A percentile compares a stretch with the other conserved stretches of the same genome.
Evolutionary conservation across 1,140 invertebrate genomes (phyloP).

Genomic region (Homarus americanus): DNA sequence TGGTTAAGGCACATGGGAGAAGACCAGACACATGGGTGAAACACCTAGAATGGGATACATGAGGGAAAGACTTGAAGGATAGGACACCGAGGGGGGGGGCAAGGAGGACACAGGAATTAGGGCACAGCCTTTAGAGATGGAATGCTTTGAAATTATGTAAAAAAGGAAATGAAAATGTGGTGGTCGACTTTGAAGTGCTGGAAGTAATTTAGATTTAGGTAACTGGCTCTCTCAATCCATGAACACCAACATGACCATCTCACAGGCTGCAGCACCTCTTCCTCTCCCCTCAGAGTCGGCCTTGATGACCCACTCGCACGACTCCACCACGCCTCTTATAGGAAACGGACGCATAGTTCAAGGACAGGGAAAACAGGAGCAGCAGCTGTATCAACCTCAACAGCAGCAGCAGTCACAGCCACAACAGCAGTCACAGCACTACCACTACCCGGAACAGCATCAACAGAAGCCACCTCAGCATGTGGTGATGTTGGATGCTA

Average conservation of each 20-base stretch:
- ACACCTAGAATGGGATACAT: too few relatives aligned
- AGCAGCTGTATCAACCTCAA: background rate
- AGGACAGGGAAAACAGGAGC: conserved; percentile 40
- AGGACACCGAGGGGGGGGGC: background rate
- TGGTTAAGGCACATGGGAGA: too few relatives aligned
- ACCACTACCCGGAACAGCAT: conserved; percentile 10
- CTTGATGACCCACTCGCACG: conserved; percentile 45
- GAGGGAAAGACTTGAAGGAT: too few relatives aligned
- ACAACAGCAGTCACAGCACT: background rate
- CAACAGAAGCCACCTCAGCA: conserved; percentile 5
- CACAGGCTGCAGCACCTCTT: background rate
- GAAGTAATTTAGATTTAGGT: too few relatives aligned
- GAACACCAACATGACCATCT: too few relatives aligned
- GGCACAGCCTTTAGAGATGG: too few relatives aligned
- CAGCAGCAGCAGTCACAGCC: conserved; percentile 3
- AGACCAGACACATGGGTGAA: too few relatives aligned
- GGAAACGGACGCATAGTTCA: conserved; percentile 50
- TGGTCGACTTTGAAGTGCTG: too few relatives aligned
- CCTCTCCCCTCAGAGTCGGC: conserved; percentile 36
- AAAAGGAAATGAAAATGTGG: background rate
- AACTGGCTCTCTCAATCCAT: too few relatives aligned
- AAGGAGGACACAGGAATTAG: background rate
- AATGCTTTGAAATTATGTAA: background rate
- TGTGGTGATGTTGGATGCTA: conserved; percentile 12
- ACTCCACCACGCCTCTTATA: conserved; percentile 57